These are phyloP conservation scores for Scaptodrosophila latifasciaeformis DNA, from an alignment of 2,888 invertebrate species.

Conservation along the genomic window DNA sequence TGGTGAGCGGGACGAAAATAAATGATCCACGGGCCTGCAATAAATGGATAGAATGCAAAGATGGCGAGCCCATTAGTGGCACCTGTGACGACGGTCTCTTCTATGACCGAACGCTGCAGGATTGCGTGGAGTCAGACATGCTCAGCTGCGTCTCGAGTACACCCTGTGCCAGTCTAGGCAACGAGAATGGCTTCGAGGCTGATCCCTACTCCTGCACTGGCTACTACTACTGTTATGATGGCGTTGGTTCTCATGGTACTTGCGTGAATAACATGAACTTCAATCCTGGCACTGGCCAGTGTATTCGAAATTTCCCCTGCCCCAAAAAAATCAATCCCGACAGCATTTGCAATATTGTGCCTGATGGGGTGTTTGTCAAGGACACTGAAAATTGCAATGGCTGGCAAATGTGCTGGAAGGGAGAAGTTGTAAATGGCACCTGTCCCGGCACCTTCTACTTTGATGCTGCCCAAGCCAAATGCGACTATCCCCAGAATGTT, in stretches of 20 bases:
- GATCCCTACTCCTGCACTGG: conserved; percentile 67
- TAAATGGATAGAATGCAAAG: conserved; percentile 59
- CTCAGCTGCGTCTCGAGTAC: conserved; percentile 60
- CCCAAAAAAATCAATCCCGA: conserved; percentile 50
- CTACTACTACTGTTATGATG: conserved; percentile 66
- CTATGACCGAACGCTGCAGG: conserved; percentile 50
- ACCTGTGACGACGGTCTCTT: conserved; percentile 50
- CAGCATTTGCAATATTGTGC: conserved; percentile 63
- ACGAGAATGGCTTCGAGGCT: conserved; percentile 51
- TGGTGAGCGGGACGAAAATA: conserved; percentile 59
- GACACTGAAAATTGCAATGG: conserved; percentile 46
- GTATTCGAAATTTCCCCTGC: conserved; percentile 55
- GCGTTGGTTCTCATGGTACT: conserved; percentile 44
- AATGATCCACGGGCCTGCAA: conserved; percentile 68
- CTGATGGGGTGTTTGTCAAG: conserved; percentile 64
- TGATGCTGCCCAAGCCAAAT: conserved; percentile 42
- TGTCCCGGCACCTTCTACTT: conserved; percentile 62
- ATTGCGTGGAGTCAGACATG: conserved; percentile 43
- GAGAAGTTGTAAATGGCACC: conserved; percentile 41
- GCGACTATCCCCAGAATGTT: conserved; percentile 55
- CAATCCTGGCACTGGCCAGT: conserved; percentile 51
- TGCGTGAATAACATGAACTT: conserved; percentile 57
- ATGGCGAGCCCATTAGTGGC: conserved; percentile 48
- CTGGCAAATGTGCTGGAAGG: conserved; percentile 58
- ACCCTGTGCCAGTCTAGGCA: conserved; percentile 54